Base-by-base conservation (phyloP, 37 sponge, comb jelly and placozoan genomes). In the Beroe forskalii region DNA sequence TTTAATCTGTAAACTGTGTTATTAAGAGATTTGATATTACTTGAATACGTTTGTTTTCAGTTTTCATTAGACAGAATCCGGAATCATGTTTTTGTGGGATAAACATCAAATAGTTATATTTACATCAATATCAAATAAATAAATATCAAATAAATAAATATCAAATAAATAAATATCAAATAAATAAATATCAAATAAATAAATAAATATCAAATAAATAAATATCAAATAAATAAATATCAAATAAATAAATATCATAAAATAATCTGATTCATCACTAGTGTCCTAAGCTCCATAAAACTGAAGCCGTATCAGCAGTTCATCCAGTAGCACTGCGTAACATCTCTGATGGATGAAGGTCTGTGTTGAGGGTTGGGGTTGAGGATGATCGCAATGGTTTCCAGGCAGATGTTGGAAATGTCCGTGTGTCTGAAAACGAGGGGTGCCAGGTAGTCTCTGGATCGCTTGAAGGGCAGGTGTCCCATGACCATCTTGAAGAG, bases 181-280 rank as follows among this genome's bases (percentile, higher is more conserved):
- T n/a, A 69, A 69, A 69, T 69, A 27, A 69, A 32, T 14, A 69
- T 69, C 72, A 23, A 30, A 64, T 14, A 69, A 17, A 48, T 48
- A 48, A 63, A 63, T 63, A 63, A 24, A 8, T 6, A 69, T 4
- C 32, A 69, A 69, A 69, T 69, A 28, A 69, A 69, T 69, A 69
- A 69, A 69, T 69, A 69, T 32, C 32, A 27, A 69, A 69, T 69
- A 69, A 69, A 69, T 69, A 69, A 69, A 69, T 69, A 69, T 33
- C 32, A 69, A 69, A 69, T 69, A 69, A 69, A 69, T 69, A 27
- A 69, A 32, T 14, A 69, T 69, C 72, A 23, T n/a, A 64, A 9
- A 69, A 17, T 48, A 12, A 48, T n/a, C n/a, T n/a, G n/a, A n/a
- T n/a, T n/a, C n/a, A n/a, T n/a, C n/a, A n/a, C n/a, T n/a, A n/a